A percentile compares a stretch with the other conserved stretches of the same genome.
Evolutionary conservation across 2,113 vertebrate genomes (phyloP).

Genomic region (Gopherus evgoodei): DNA sequence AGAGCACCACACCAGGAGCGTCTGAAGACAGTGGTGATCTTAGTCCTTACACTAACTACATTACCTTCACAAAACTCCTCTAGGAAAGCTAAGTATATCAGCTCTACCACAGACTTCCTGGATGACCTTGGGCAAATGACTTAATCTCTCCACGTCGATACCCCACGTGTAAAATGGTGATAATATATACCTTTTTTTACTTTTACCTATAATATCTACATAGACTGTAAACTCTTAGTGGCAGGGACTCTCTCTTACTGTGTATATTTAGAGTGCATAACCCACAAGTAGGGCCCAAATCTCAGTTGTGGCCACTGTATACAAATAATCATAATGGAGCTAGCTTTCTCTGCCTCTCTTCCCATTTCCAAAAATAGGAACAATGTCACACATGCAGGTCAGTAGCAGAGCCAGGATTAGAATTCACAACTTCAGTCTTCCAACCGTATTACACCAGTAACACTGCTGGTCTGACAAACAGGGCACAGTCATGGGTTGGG

Average conservation of each 20-base stretch:
- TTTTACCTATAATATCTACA: not conserved
- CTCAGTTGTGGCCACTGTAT: not conserved
- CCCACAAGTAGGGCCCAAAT: not conserved
- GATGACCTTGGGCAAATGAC: not conserved
- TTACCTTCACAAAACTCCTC: not conserved
- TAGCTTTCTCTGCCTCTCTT: no score
- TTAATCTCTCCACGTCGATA: not conserved
- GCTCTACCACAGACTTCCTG: not conserved
- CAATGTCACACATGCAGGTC: not conserved
- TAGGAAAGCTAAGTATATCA: not conserved
- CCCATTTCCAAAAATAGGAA: no score
- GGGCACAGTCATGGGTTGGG: not conserved
- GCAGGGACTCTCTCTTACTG: not conserved
- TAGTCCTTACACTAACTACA: not conserved
- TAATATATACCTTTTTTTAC: not conserved
- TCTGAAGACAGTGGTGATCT: not conserved
- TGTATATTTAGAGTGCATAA: not conserved
- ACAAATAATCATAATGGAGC: not conserved
- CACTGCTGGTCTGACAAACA: rapidly evolving
- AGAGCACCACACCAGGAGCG: no score
- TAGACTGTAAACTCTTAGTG: not conserved
- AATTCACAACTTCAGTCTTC: not conserved
- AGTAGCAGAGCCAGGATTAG: not conserved
- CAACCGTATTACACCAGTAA: not conserved
- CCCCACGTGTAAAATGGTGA: no score